These are phyloP conservation scores for Varroa destructor DNA, from an alignment of 1,140 invertebrate species.

Conservation along the genomic window DNA sequence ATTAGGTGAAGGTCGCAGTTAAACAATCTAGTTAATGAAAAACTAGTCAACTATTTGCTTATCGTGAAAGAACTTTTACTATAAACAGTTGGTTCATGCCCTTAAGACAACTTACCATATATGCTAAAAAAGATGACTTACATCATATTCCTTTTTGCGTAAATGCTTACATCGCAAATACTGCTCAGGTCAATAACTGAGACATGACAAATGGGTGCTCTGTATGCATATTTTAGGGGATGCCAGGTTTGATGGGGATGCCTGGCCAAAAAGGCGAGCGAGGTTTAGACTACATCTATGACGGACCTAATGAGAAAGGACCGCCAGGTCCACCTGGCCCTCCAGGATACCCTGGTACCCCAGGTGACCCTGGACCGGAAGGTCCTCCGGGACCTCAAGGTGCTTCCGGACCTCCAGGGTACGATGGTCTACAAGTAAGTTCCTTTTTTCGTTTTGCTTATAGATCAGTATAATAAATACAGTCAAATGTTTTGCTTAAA, in stretches of 20 bases:
- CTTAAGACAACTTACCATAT: too few species aligned
- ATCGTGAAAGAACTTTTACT: too few species aligned
- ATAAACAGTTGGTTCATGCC: too few species aligned
- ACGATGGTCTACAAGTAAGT: conserved; percentile 3
- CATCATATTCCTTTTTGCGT: too few species aligned
- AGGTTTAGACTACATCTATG: conserved; percentile 3
- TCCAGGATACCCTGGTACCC: conserved; percentile 18
- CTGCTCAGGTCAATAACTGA: background rate
- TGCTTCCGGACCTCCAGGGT: conserved; percentile 4
- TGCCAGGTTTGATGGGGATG: background rate
- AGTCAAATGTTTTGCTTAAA: too few species aligned
- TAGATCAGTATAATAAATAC: too few species aligned
- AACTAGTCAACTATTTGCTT: too few species aligned
- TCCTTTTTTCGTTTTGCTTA: background rate
- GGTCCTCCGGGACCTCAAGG: background rate
- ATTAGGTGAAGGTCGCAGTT: too few species aligned
- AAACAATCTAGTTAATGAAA: too few species aligned
- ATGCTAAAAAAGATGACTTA: too few species aligned
- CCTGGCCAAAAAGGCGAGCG: conserved; percentile 8
- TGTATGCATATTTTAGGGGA: background rate
- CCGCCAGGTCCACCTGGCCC: conserved; percentile 31
- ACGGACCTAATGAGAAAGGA: conserved; percentile 30
- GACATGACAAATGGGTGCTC: background rate
- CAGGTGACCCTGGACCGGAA: background rate
- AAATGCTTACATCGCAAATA: too few species aligned